phyloP scores from a whole-genome alignment of 2,797 vertebrate species.

The Hafferia zeledoni region DNA sequence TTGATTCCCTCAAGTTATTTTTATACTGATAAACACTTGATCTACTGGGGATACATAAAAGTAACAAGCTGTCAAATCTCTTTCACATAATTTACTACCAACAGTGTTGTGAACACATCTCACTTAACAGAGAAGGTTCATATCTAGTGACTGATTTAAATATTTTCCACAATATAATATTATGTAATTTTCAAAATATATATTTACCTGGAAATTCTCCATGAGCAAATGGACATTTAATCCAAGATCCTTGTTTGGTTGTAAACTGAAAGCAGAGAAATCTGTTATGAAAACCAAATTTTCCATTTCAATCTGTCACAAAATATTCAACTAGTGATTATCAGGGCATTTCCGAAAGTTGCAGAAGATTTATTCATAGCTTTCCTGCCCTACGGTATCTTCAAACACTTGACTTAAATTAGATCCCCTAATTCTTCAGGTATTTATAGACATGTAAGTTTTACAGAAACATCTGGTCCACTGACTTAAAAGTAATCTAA shows the following conservation, averaged over 20 bases:
- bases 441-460: not conserved
- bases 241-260: conserved; percentile 40
- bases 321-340: not conserved
- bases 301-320: not conserved
- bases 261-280: conserved; percentile 72
- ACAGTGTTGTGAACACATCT: not conserved
- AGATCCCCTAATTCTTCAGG: not conserved
- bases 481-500: not conserved
- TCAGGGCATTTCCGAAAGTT: not conserved
- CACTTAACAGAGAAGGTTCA: not conserved
- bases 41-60: not conserved
- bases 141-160: not conserved
- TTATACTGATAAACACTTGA: not conserved
- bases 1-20: not conserved
- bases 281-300: not conserved
- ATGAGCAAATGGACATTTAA: conserved; percentile 75
- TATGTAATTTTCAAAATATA: not conserved
- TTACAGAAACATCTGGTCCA: not conserved
- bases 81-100: not conserved
- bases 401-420: not conserved
- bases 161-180: not conserved
- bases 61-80: not conserved
- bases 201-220: conserved; percentile 72
- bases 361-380: not conserved
- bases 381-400: not conserved